phyloP scores from a whole-genome alignment of 1,140 invertebrate species.

The Dryas iulia region DNA sequence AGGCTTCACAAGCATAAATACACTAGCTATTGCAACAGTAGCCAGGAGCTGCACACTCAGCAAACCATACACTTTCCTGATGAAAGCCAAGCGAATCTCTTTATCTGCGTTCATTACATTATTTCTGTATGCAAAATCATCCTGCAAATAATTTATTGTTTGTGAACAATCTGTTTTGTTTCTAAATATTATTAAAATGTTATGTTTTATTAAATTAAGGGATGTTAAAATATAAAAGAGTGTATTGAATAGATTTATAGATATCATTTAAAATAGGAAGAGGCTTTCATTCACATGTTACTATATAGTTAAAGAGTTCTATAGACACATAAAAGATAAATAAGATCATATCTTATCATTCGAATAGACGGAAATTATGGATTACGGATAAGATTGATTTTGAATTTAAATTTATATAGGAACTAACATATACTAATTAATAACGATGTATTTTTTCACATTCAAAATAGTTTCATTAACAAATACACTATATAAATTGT shows the following conservation, averaged over 20 bases:
- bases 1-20: constrained; percentile 81
- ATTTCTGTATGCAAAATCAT: constrained; percentile 86
- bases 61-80: constrained; percentile 92
- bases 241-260: not conserved
- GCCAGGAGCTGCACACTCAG: constrained; percentile 87
- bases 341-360: not conserved
- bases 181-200: too few species aligned
- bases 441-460: too few species aligned
- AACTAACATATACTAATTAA: too few species aligned
- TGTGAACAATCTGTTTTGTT: not conserved
- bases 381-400: not conserved
- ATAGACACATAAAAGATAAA: too few species aligned
- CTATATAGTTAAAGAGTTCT: too few species aligned
- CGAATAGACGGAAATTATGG: not conserved
- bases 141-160: constrained; percentile 55
- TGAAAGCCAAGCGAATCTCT: constrained; percentile 85
- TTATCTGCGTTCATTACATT: constrained; percentile 84
- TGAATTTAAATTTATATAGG: not conserved
- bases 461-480: not conserved
- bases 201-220: too few species aligned
- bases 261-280: not conserved
- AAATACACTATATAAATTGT: not conserved
- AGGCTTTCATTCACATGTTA: too few species aligned
- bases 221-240: too few species aligned
- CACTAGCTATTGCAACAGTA: constrained; percentile 84